Evolutionary conservation across 2,888 invertebrate species (phyloP).

Genomic region (Morpho achilles): DNA sequence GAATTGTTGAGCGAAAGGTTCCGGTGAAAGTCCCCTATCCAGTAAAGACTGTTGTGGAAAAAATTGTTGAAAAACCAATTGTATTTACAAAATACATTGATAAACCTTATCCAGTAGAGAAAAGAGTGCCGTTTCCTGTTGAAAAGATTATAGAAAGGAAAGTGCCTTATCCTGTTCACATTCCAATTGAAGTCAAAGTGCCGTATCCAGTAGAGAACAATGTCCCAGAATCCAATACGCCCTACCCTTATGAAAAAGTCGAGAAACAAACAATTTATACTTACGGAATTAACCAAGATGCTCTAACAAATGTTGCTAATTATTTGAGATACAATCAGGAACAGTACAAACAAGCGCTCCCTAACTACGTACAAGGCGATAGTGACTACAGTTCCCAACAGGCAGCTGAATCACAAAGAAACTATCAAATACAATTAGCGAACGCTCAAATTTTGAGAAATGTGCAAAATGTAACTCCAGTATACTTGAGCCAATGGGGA

Average conservation of each 20-base stretch:
- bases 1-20: conserved; percentile 69
- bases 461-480: conserved; percentile 26
- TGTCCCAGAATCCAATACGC: conserved; percentile 61
- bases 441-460: conserved; percentile 26
- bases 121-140: conserved; percentile 62
- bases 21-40: conserved; percentile 65
- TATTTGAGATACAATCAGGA: conserved; percentile 35
- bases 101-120: conserved; percentile 71
- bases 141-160: conserved; percentile 75
- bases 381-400: conserved; percentile 25
- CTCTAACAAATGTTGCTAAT: conserved; percentile 32
- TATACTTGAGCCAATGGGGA: conserved; percentile 53
- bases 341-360: conserved; percentile 28
- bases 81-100: conserved; percentile 64
- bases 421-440: conserved; percentile 31
- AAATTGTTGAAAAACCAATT: conserved; percentile 80
- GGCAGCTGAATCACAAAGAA: conserved; percentile 31
- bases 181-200: conserved; percentile 72
- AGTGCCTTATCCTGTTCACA: conserved; percentile 77
- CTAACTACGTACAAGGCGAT: conserved; percentile 26
- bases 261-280: conserved; percentile 29
- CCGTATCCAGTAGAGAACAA: conserved; percentile 64
- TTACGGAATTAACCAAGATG: conserved; percentile 29
- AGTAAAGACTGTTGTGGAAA: conserved; percentile 68
- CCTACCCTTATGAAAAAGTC: conserved; percentile 37